Evolutionary conservation across 2,797 vertebrate species (phyloP).

Genomic region (Lepus oiostolus): DNA sequence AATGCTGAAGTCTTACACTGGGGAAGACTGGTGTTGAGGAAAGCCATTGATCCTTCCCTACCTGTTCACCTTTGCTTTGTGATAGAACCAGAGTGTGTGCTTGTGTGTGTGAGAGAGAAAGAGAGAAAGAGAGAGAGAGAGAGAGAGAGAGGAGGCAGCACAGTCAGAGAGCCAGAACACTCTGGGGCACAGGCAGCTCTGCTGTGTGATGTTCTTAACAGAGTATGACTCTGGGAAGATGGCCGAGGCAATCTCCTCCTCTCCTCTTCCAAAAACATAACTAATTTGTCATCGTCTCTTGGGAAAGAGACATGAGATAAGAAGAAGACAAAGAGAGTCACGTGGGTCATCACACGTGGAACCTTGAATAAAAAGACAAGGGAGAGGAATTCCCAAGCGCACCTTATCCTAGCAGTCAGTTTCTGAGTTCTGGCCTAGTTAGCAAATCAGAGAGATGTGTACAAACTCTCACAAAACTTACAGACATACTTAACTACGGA

Average conservation of each 20-base stretch:
- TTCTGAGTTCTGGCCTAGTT: neutral
- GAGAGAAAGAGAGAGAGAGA: neutral
- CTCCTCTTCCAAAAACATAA: neutral
- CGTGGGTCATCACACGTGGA: neutral
- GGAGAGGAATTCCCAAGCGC: neutral
- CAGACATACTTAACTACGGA: neutral
- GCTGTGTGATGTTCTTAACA: neutral
- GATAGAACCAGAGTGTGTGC: neutral
- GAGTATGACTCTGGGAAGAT: neutral
- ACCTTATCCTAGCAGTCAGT: neutral
- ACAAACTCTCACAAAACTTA: neutral
- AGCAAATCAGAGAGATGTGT: neutral
- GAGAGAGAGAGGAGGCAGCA: neutral
- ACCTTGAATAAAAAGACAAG: neutral
- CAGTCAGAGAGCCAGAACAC: neutral
- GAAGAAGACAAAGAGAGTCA: neutral
- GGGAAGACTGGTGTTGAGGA: neutral
- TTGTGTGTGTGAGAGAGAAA: neutral
- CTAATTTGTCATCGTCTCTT: neutral
- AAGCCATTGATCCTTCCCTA: neutral
- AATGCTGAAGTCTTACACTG: neutral
- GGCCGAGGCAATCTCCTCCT: neutral
- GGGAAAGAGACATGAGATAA: neutral
- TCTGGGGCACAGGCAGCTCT: neutral
- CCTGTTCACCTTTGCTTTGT: constrained; percentile 15